phyloP scores from a whole-genome alignment of 2,113 vertebrate species.

The Ursus arctos region DNA sequence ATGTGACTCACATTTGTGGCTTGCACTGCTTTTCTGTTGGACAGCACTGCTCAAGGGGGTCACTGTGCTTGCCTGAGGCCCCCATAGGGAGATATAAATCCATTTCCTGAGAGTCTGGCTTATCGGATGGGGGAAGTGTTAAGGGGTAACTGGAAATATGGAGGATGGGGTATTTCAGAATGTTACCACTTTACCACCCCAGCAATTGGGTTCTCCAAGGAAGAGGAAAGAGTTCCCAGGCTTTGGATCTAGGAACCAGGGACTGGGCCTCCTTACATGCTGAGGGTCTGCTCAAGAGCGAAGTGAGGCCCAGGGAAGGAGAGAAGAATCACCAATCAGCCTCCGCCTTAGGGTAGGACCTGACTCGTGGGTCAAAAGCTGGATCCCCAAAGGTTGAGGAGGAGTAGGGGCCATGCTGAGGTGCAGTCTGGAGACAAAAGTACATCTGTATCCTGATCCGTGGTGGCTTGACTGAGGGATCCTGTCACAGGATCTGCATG shows the following conservation, averaged over 20 bases:
- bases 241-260: neutral
- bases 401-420: neutral
- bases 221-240: neutral
- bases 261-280: neutral
- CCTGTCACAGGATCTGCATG: too few relatives aligned
- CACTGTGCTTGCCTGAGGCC: neutral
- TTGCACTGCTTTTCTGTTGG: neutral
- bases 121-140: neutral
- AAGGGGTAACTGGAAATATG: neutral
- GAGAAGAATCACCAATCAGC: neutral
- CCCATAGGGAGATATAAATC: neutral
- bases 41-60: neutral
- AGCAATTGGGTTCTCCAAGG: neutral
- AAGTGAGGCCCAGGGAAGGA: neutral
- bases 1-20: neutral
- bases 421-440: neutral
- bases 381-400: neutral
- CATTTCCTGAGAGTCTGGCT: neutral
- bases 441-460: neutral
- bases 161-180: neutral
- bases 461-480: neutral
- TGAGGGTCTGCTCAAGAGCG: neutral
- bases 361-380: neutral
- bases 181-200: neutral
- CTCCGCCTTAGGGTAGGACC: neutral